Base-by-base conservation (phyloP, 1,140 invertebrate species). In the Arctopsyche grandis region DNA sequence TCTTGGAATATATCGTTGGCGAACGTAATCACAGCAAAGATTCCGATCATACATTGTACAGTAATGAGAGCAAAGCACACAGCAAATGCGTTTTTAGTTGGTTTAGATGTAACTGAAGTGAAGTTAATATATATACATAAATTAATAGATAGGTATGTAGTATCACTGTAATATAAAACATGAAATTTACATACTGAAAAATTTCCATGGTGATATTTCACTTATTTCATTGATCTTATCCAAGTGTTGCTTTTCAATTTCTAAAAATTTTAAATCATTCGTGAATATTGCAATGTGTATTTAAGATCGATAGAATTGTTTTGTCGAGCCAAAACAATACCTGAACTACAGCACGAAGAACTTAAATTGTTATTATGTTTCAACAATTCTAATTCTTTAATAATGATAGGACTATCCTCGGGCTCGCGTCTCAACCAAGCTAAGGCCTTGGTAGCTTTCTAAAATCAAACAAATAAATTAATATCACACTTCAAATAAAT, bases 401-500 rank as follows among this genome's bases (percentile, higher is more conserved):
- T 22, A n/a, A 74, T 52, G 0, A 29, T 24, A 0, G 44, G 16
- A 26, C 44, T 29, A 29, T 79, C 58, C 16, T 29, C 12, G 12
- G 52, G 19, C 24, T 78, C 46, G 4, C 56, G 52, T n/a, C 78
- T 58, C 43, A 81, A 60, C 77, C 77, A 81, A 5, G 74, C 77
- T 0, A 81, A 73, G 5, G 80, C 66, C 43, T 81, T 75, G 7
- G 75, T 21, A 60, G 80, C 80, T 66, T 81, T 26, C 80, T 81
- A 46, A 46, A 71, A 46, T 9, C 12, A 16, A 71, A 16, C 16
- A 19, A 69, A 69, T 38, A 5, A 46, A 46, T 1, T 16, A 71
- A 71, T 48, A 46, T 46, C 44, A 19, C 29, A 29, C 26, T 69
- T 21, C 10, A 22, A 29, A 7, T 29, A 69, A 22, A 7, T 26